Evolutionary conservation across 2,888 invertebrate species (phyloP).

Genomic region (Notocelia uddmanniana): DNA sequence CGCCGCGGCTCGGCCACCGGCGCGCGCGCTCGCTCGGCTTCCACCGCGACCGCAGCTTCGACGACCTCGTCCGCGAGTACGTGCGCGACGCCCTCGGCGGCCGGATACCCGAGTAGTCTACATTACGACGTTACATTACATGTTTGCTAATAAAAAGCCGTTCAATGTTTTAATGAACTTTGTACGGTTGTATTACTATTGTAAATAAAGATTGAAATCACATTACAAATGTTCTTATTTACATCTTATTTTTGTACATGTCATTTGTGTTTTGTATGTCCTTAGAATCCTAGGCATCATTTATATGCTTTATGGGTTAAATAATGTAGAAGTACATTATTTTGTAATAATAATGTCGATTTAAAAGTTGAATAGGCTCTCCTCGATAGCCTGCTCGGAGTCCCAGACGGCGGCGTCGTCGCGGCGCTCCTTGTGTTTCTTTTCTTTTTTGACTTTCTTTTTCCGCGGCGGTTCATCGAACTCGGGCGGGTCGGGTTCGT

Average conservation of each 20-base stretch:
- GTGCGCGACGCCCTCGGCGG: constrained; percentile 40
- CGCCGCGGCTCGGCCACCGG: constrained; percentile 65
- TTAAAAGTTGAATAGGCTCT: constrained; percentile 30
- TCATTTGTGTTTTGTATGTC: too few species aligned
- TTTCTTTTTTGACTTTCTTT: neutral
- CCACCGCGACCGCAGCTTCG: constrained; percentile 63
- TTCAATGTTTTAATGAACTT: too few species aligned
- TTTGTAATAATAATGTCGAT: too few species aligned
- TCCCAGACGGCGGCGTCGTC: constrained; percentile 33
- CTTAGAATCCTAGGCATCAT: too few species aligned
- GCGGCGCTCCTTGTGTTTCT: neutral
- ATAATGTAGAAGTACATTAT: too few species aligned
- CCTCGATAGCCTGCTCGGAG: constrained; percentile 35
- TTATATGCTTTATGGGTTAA: too few species aligned
- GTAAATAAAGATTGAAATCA: neutral
- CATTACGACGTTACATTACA: too few species aligned
- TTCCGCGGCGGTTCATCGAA: neutral
- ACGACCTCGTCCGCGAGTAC: constrained; percentile 60
- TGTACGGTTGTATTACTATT: too few species aligned
- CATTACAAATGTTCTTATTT: neutral
- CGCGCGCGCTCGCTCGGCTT: constrained; percentile 70
- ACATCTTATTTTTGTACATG: neutral
- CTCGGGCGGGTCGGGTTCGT: neutral
- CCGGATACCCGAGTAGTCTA: constrained; percentile 6
- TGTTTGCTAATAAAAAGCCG: too few species aligned